Conservation (phyloP, 2,888 invertebrate genomes). For the Acronicta psi region DNA sequence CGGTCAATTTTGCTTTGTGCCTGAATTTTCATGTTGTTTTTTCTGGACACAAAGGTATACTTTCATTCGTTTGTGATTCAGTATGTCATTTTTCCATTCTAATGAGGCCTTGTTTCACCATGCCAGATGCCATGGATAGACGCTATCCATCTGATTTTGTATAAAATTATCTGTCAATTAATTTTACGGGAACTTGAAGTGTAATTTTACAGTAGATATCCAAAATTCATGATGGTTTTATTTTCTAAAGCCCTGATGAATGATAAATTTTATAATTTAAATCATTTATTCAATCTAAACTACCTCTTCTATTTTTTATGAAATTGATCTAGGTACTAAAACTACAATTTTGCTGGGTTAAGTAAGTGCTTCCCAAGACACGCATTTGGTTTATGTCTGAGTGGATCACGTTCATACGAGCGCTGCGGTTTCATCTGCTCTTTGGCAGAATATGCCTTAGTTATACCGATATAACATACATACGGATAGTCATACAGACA, state of each 20-base stretch:
- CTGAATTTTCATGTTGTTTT: constrained; percentile 5
- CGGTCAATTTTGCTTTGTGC: constrained; percentile 25
- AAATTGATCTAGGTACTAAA: constrained; percentile 5
- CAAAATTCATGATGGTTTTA: no score
- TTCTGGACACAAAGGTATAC: background rate
- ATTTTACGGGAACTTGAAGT: no score
- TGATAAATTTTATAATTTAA: no score
- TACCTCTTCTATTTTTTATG: background rate
- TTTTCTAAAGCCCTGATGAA: no score
- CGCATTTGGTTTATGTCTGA: constrained; percentile 42
- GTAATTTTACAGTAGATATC: no score
- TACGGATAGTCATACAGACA: background rate
- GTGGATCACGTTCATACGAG: constrained; percentile 39
- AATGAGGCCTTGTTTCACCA: no score
- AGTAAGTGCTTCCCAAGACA: constrained; percentile 39
- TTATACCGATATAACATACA: constrained; percentile 12
- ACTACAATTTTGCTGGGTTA: constrained; percentile 33
- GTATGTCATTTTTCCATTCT: no score
- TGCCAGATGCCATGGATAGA: no score
- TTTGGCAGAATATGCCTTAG: constrained; percentile 23
- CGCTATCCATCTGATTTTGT: no score
- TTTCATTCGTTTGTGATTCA: no score
- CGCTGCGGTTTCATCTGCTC: constrained; percentile 40
- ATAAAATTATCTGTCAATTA: no score
- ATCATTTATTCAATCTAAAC: no score